These are phyloP conservation scores for Pyrgilauda ruficollis DNA, from an alignment of 2,113 vertebrate species.

Conservation along the genomic window DNA sequence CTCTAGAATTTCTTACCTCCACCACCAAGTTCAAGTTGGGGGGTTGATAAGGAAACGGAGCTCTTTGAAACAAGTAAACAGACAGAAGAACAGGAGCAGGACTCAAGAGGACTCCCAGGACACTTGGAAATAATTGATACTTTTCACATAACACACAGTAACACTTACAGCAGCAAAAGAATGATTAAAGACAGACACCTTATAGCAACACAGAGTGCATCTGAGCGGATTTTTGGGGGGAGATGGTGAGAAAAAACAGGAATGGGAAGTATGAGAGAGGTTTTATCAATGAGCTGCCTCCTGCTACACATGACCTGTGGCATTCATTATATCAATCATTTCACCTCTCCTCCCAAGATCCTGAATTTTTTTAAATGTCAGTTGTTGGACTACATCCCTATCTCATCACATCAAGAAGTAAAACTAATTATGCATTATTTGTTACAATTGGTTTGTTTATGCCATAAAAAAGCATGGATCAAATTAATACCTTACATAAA, in stretches of 20 bases:
- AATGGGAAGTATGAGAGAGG: background rate
- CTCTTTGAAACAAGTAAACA: background rate
- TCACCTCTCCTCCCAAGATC: background rate
- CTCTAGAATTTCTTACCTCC: background rate
- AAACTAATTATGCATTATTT: background rate
- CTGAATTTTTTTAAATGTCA: background rate
- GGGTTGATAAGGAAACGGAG: background rate
- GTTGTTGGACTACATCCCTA: background rate
- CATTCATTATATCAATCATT: background rate
- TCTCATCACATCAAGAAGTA: background rate
- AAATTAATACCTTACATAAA: background rate
- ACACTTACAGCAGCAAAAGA: background rate
- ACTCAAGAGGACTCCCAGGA: background rate
- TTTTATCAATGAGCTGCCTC: background rate
- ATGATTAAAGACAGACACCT: background rate
- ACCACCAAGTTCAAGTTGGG: background rate
- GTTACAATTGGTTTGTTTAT: background rate
- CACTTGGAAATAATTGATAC: background rate
- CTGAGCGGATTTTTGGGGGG: background rate
- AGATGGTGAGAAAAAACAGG: background rate
- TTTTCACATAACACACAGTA: background rate
- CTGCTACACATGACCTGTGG: background rate
- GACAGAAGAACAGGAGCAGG: background rate
- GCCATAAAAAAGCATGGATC: background rate
- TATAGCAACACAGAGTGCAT: background rate